Evolutionary conservation across 2,113 vertebrate genomes (phyloP).

Genomic region (Noturus placidus): DNA sequence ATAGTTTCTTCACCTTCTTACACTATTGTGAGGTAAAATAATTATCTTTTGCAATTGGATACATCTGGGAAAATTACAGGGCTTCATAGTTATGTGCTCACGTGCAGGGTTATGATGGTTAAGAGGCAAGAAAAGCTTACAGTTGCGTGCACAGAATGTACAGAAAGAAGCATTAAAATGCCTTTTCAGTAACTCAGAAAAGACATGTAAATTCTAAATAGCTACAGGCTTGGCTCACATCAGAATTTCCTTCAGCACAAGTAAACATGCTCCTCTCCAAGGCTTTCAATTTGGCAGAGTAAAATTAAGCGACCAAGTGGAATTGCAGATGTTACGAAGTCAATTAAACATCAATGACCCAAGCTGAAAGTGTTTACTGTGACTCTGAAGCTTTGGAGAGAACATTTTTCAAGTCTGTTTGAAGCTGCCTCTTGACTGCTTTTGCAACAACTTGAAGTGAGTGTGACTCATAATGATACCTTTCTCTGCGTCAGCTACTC

Average conservation of each 20-base stretch:
- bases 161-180: neutral
- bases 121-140: neutral
- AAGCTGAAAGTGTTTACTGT: slow-evolving; percentile 56
- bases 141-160: neutral
- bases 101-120: neutral
- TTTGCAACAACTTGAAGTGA: slow-evolving; percentile 40
- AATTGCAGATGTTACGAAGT: slow-evolving; percentile 63
- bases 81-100: neutral
- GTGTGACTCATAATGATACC: slow-evolving; percentile 52
- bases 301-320: slow-evolving; percentile 62
- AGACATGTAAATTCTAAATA: slow-evolving; percentile 5
- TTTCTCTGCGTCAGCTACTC: slow-evolving; percentile 32
- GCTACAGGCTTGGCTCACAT: slow-evolving; percentile 19
- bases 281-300: slow-evolving; percentile 57
- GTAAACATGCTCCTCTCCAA: slow-evolving; percentile 39
- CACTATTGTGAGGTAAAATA: neutral
- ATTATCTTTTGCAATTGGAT: slow-evolving; percentile 8
- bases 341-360: slow-evolving; percentile 67
- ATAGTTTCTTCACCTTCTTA: neutral
- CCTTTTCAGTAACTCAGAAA: neutral
- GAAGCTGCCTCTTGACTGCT: slow-evolving; percentile 54
- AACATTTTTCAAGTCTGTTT: slow-evolving; percentile 64
- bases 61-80: neutral
- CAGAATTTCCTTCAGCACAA: slow-evolving; percentile 25
- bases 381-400: slow-evolving; percentile 40